phyloP scores from a whole-genome alignment of 2,888 invertebrate genomes.

The Monochamus alternatus region DNA sequence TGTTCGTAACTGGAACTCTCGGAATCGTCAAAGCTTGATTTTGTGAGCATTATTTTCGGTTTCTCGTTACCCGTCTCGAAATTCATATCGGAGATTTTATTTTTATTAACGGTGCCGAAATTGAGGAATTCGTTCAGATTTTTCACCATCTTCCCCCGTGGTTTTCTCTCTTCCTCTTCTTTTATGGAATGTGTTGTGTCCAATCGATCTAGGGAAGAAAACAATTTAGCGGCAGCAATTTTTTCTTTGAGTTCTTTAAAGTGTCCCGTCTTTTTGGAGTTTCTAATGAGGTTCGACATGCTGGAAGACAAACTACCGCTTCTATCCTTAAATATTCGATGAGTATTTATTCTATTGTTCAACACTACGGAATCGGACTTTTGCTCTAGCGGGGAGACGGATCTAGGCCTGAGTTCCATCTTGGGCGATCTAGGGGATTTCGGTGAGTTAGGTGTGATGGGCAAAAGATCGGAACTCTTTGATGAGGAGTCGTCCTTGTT shows the following conservation, averaged over 20 bases:
- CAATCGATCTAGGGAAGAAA: conserved; percentile 76
- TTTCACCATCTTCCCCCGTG: conserved; percentile 75
- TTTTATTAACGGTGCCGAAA: conserved; percentile 81
- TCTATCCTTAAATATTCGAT: conserved; percentile 56
- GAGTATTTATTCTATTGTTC: conserved; percentile 64
- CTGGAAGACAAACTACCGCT: conserved; percentile 68
- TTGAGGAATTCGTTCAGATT: conserved; percentile 90
- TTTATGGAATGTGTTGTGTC: conserved; percentile 68
- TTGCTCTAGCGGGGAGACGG: conserved; percentile 68
- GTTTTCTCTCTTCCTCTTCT: conserved; percentile 69
- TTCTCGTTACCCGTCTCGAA: conserved; percentile 55
- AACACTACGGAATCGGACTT: conserved; percentile 68
- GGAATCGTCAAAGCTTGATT: conserved; percentile 72
- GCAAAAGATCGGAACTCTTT: conserved; percentile 39
- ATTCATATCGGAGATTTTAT: conserved; percentile 62
- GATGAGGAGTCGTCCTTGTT: conserved; percentile 41
- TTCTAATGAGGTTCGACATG: conserved; percentile 68
- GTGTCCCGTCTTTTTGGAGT: conserved; percentile 70
- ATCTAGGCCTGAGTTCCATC: conserved; percentile 64
- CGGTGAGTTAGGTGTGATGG: conserved; percentile 34
- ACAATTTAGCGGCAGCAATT: conserved; percentile 72
- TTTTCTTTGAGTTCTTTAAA: conserved; percentile 75
- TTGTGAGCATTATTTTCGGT: conserved; percentile 72
- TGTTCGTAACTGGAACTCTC: conserved; percentile 69
- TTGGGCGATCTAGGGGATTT: conserved; percentile 42